Percentiles rank a stretch among this genome's conserved stretches.
These are phyloP conservation scores for Sakesphorus luctuosus DNA, from an alignment of 2,113 vertebrate genomes.

Conservation along the genomic window DNA sequence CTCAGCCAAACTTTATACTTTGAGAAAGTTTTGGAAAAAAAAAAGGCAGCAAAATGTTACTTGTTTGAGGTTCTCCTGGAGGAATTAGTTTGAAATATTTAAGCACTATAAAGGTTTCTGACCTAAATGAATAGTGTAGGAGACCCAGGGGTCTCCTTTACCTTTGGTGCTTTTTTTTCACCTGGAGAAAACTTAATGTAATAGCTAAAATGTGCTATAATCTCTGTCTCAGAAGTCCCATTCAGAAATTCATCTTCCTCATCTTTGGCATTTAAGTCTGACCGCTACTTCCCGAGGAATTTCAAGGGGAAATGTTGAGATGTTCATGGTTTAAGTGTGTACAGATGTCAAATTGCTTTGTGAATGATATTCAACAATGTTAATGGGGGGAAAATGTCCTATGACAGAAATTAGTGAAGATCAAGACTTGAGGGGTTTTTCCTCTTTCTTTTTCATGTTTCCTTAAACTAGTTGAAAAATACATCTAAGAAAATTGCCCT, in stretches of 20 bases:
- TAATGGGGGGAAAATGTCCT: not conserved
- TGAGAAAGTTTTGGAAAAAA: not conserved
- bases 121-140: not conserved
- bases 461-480: not conserved
- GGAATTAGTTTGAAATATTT: not conserved
- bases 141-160: conserved; percentile 2
- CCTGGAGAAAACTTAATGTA: not conserved
- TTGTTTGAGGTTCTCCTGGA: not conserved
- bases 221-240: not conserved
- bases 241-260: conserved; percentile 25
- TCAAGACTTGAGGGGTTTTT: not conserved
- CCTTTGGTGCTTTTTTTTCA: not conserved
- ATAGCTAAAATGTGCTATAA: not conserved
- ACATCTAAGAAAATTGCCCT: not conserved
- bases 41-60: not conserved
- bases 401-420: not conserved
- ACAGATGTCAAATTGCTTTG: conserved; percentile 22
- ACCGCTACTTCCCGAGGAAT: conserved; percentile 8
- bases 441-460: not conserved
- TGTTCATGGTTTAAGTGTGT: not conserved
- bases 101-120: not conserved
- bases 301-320: not conserved
- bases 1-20: not conserved
- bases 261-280: not conserved
- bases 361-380: not conserved